Evolutionary conservation across 2,113 vertebrate genomes (phyloP), one percentile per base, ranked within the genome.

Genomic region (Rostratula benghalensis): DNA sequence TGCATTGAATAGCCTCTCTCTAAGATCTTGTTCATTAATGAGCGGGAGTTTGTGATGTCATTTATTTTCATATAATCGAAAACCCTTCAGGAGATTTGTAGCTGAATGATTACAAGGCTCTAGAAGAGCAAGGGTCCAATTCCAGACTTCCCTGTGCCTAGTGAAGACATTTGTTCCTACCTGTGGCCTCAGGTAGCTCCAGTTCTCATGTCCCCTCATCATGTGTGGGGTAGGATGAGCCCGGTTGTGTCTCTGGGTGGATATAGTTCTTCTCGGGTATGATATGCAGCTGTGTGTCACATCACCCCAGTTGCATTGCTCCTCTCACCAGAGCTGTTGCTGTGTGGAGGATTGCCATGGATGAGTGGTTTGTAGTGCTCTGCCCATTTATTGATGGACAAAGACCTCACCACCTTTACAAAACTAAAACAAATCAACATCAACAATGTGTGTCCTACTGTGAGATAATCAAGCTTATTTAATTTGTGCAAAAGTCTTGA

Each of bases 1-100:
- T 90, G 95, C 57, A 91, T 94, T 92, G 85, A 93, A 94, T 45
- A 43, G 89, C 59, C 39, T 28, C 46, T 86, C 51, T 92, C 71
- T 67, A 86, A 94, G 86, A 94, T 83, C 80, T 89, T 48, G 3
- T 90, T 93, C 93, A 89, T 93, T 93, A 90, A 93, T 37, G 76
- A 83, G 63, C 1, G 22, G 1, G 4, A 59, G 69, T 87, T 88
- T 92, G 71, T 92, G 88, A 77, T 56, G 83, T 77, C 39, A 10
- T 94, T 95, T 83, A 83, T 86, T 74, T 59, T 86, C 7, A 5
- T 77, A 43, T 77, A 83, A 94, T 83, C 8, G 17, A 51, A 87
- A 83, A 94, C 73, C 86, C 69, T 71, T 70, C 16, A 19, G 73
- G 86, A 94, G 68, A 67, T 74, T 86, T 91, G 64, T 70, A 83